phyloP scores from a whole-genome alignment of 2,113 vertebrate species.

The Festucalex cinctus region DNA sequence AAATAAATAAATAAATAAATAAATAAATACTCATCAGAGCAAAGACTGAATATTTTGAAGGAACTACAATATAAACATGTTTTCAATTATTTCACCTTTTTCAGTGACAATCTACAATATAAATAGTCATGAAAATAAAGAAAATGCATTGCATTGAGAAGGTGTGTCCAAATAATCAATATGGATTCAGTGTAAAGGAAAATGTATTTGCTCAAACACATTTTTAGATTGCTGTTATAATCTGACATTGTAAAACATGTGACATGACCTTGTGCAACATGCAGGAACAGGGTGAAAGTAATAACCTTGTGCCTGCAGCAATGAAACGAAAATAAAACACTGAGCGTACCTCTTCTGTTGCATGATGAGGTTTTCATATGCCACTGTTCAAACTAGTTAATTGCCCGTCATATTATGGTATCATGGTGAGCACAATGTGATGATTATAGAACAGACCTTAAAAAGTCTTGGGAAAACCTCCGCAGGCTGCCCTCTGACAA shows the following conservation, averaged over 20 bases:
- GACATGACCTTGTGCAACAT: neutral
- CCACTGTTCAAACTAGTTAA: neutral
- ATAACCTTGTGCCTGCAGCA: too few relatives aligned
- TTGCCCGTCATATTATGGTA: neutral
- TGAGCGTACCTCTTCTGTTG: neutral
- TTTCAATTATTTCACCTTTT: too few relatives aligned
- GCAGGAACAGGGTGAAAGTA: neutral
- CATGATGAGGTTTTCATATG: neutral
- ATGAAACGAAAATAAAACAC: too few relatives aligned
- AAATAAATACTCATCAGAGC: too few relatives aligned
- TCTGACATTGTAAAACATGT: neutral
- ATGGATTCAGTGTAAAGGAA: neutral
- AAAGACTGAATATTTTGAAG: too few relatives aligned
- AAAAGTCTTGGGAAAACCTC: conserved; percentile 94
- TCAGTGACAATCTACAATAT: too few relatives aligned
- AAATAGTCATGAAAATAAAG: too few relatives aligned
- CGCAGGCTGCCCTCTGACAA: conserved; percentile 89
- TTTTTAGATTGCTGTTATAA: too few relatives aligned
- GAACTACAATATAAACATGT: too few relatives aligned
- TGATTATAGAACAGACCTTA: conserved; percentile 76
- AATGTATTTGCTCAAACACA: neutral
- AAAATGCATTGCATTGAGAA: too few relatives aligned
- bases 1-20: too few relatives aligned
- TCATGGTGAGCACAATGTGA: neutral
- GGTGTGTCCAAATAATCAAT: too few relatives aligned